Base-by-base conservation (phyloP, 2,113 vertebrate species). In the Eretmochelys imbricata region DNA sequence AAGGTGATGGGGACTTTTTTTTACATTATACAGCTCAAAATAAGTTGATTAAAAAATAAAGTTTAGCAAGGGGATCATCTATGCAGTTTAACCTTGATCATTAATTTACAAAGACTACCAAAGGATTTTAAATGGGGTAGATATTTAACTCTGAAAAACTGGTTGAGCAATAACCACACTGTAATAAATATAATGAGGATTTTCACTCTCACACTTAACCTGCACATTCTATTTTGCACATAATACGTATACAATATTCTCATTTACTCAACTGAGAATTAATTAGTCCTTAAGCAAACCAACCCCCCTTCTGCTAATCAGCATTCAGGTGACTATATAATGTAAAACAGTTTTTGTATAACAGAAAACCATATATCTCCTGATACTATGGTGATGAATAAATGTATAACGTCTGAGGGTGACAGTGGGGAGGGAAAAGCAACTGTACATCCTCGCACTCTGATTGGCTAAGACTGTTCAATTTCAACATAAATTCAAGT, bases 341-440 rank as follows among this genome's bases (percentile, higher is more conserved):
- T 55, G 53, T 54, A 25, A 25, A 38, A 55, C n/a, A 42, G 7
- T 29, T 42, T 29, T 42, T 55, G 53, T 13, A 54, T 25, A 38
- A 6, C 22, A 55, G 12, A 55, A 75, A 75, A 42, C 35, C 69
- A 24, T 38, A 38, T n/a, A 42, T 75, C 22, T 42, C 69, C 69
- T 38, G 10, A 29, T 42, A 59, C 42, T 81, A 20, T 2, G 0
- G n/a, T 46, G n/a, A 38, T 87, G 54, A 93, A 96, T 97, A 97
- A 97, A 97, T 97, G 95, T 95, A 94, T 94, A 38, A 27, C 82
- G 72, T 72, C 1, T 5, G 55, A 84, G 82, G 1, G 0, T 4
- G 4, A 22, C 50, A 42, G 87, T 5, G 50, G 82, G 8, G 0
- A 0, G 31, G 8, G 10, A 14, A 35, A 31, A 22, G 5, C 87